Percentiles rank a stretch among this genome's conserved stretches.
These are phyloP conservation scores for Todiramphus chloris DNA, from an alignment of 2,113 vertebrate genomes.

Conservation along the genomic window DNA sequence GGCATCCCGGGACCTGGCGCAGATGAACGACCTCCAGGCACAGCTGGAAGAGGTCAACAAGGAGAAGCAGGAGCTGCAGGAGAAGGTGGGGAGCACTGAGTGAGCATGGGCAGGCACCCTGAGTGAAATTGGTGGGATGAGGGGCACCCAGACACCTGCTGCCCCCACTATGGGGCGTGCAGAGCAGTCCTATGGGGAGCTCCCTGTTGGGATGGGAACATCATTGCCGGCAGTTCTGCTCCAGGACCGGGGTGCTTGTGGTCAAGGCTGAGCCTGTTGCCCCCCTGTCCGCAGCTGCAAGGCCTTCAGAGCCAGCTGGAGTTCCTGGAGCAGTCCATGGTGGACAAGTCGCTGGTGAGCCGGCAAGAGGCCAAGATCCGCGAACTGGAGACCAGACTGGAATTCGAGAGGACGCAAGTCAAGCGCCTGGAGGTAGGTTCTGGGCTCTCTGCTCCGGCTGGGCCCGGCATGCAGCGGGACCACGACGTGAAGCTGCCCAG, in stretches of 20 bases:
- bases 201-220: background rate
- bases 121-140: fast-evolving
- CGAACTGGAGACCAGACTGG: constrained; percentile 92
- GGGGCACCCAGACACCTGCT: fast-evolving
- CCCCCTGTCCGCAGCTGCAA: constrained; percentile 79
- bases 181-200: background rate
- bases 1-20: constrained; percentile 92
- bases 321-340: constrained; percentile 97
- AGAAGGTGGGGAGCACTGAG: constrained; percentile 81
- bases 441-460: background rate
- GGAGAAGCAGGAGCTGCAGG: constrained; percentile 95
- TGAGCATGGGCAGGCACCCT: fast-evolving
- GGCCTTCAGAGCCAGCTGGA: constrained; percentile 94
- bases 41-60: constrained; percentile 93
- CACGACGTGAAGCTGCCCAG: fast-evolving
- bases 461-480: background rate
- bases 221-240: background rate
- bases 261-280: background rate
- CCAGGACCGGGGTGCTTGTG: background rate
- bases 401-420: constrained; percentile 97
- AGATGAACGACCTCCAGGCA: constrained; percentile 94
- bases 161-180: fast-evolving
- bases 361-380: constrained; percentile 95
- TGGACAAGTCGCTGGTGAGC: constrained; percentile 95
- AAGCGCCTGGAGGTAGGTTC: constrained; percentile 91